Base-by-base conservation (phyloP, 1,140 invertebrate species). In the Euura lappo region DNA sequence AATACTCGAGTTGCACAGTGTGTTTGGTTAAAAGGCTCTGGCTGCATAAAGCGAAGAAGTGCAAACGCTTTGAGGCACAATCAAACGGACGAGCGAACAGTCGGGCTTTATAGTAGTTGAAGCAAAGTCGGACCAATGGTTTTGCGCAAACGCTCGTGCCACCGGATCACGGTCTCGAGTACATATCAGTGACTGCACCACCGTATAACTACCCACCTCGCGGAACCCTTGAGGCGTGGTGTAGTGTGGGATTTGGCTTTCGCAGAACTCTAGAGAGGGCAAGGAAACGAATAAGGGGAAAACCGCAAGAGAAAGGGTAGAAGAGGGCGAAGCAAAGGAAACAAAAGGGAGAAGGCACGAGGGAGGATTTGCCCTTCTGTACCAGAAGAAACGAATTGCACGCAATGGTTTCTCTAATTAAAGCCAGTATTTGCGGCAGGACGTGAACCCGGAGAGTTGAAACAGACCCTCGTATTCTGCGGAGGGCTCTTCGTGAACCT, bases 371-470 rank as follows among this genome's bases (percentile, higher is more conserved):
- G 8, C 28, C 51, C 51, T 60, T 60, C 51, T 60, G 51, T n/a
- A n/a, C 51, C 10, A 60, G 51, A n/a, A 60, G 51, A 60, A 60
- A 60, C 51, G 51, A 60, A 60, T 60, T 60, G 51, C 51, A 60
- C 51, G 13, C 51, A n/a, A 44, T 68, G 66, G 66, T 68, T 44
- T 68, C 66, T 68, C 44, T 68, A 68, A 68, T 68, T 68, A 68
- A 68, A 68, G 8, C 66, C 10, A 28, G 66, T 68, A 68, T 68
- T 68, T 68, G 66, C 66, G 13, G 44, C 66, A 11, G 66, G 66
- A 68, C 66, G 66, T 68, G 66, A 60, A 60, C 51, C 13, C 51
- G 51, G 10, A 60, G 6, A 3, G 51, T n/a, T n/a, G 13, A 60
- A 60, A 60, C 51, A 60, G 51, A 60, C 8, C 51, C 51, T 60